These are phyloP conservation scores for Adelosebastes latens DNA, from an alignment of 2,797 vertebrate genomes.

Conservation along the genomic window DNA sequence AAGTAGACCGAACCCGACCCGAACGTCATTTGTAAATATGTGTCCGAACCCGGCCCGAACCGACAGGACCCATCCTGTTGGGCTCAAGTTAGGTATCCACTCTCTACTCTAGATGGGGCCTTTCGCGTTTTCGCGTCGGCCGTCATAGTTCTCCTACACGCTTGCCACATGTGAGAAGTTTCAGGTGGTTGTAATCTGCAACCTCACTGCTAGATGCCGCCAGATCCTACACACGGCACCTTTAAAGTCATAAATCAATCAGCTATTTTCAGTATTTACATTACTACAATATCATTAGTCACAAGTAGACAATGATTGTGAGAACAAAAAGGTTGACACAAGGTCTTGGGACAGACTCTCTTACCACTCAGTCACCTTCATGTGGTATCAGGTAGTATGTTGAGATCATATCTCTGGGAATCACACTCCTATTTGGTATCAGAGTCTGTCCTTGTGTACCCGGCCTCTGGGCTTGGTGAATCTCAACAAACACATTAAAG, in stretches of 20 bases:
- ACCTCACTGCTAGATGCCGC: no score
- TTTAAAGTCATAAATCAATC: not conserved
- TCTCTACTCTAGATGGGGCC: no score
- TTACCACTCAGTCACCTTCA: constrained; percentile 16
- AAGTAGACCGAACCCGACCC: no score
- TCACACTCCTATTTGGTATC: not conserved
- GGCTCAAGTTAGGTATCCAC: no score
- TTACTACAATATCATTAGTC: not conserved
- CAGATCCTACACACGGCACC: no score
- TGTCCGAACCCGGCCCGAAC: no score
- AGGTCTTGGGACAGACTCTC: constrained; percentile 11
- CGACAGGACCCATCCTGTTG: no score
- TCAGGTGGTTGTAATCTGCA: no score
- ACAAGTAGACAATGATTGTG: not conserved
- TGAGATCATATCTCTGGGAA: not conserved
- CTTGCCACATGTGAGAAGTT: rapidly evolving
- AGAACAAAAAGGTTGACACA: not conserved
- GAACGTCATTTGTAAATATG: no score
- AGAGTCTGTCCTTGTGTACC: constrained; percentile 12
- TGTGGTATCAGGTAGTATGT: not conserved
- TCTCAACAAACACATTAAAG: constrained; percentile 18
- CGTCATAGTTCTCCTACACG: no score
- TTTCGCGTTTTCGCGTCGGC: no score
- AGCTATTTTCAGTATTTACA: not conserved
- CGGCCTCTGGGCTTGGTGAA: not conserved